These are phyloP conservation scores for Siderastrea siderea DNA, from an alignment of 92 coral and sea anemone genomes.

Conservation along the genomic window DNA sequence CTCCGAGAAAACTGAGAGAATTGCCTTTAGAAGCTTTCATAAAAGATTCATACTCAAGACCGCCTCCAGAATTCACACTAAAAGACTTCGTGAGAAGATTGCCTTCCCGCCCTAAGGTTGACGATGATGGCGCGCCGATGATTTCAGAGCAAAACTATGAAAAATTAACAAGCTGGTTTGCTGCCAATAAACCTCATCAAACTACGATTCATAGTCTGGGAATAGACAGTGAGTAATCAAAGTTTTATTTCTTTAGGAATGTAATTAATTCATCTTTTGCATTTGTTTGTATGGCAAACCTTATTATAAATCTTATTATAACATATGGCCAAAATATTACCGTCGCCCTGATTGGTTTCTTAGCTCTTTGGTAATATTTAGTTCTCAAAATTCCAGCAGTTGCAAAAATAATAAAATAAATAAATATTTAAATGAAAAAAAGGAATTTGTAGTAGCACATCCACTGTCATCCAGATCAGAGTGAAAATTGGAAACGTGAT, in stretches of 20 bases:
- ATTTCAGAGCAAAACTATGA: slow-evolving; percentile 88
- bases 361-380: neutral
- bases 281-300: neutral
- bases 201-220: slow-evolving; percentile 78
- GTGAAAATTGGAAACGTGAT: no score
- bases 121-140: slow-evolving; percentile 61
- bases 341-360: neutral
- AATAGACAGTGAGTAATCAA: slow-evolving; percentile 81
- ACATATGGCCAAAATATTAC: neutral
- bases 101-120: slow-evolving; percentile 59
- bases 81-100: slow-evolving; percentile 74
- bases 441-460: no score
- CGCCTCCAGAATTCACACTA: slow-evolving; percentile 91
- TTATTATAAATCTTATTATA: no score
- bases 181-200: slow-evolving; percentile 77
- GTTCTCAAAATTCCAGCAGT: no score
- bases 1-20: slow-evolving; percentile 87
- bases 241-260: neutral
- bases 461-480: no score
- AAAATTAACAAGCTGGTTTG: slow-evolving; percentile 86
- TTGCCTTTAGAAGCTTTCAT: slow-evolving; percentile 73
- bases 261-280: neutral
- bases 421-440: no score
- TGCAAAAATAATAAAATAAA: no score
- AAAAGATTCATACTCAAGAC: slow-evolving; percentile 76